A percentile compares a stretch with the other conserved stretches of the same genome.
Evolutionary conservation across 2,113 vertebrate genomes (phyloP).

Genomic region (Sceloporus undulatus): DNA sequence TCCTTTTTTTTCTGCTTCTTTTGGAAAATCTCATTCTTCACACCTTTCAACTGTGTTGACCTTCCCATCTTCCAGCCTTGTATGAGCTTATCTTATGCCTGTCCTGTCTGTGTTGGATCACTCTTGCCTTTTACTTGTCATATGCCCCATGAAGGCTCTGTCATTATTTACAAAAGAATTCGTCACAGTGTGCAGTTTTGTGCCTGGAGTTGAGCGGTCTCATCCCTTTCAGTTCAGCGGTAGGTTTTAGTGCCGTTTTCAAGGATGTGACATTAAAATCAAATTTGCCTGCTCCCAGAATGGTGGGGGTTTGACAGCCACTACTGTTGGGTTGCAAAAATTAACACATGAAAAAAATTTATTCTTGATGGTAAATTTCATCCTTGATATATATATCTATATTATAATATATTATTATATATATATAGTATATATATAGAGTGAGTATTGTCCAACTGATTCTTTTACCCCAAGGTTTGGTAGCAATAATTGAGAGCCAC

Average conservation of each 20-base stretch:
- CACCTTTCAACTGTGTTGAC: neutral
- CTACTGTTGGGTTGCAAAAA: neutral
- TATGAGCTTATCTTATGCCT: neutral
- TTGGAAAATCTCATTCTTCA: neutral
- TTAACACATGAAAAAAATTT: slow-evolving; percentile 15
- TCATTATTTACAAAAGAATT: neutral
- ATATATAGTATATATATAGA: too few relatives aligned
- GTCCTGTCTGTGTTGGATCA: neutral
- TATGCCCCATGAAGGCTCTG: neutral
- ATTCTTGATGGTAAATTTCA: neutral
- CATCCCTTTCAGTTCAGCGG: neutral
- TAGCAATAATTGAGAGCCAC: slow-evolving; percentile 21
- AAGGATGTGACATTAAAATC: neutral
- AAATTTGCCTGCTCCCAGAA: neutral
- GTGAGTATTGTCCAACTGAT: neutral
- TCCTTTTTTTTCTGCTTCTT: neutral
- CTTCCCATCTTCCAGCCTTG: neutral
- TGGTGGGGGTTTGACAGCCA: neutral
- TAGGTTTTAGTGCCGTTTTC: neutral
- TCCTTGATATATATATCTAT: neutral
- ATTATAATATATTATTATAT: accelerated
- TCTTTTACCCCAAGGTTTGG: neutral
- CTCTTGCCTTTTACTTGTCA: neutral
- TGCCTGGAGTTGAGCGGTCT: neutral
- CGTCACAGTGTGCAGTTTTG: neutral